Base-by-base conservation (phyloP, 2,888 invertebrate species). In the Mesorhabditis spiculigera region DNA sequence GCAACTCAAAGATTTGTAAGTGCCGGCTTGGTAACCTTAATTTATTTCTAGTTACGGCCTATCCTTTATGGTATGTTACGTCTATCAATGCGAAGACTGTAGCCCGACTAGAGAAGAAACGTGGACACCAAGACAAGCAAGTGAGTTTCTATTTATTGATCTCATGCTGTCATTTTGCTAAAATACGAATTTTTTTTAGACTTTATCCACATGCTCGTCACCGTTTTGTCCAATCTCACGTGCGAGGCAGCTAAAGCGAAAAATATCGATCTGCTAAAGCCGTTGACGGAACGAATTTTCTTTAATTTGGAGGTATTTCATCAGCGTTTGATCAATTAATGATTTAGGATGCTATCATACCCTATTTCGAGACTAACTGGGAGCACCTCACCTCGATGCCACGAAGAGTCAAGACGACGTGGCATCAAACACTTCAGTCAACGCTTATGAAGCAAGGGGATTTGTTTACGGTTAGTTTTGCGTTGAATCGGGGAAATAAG, bases 311-410 rank as follows among this genome's bases (percentile, higher is more conserved):
- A 50, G 58, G 58, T 50, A n/a, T 13, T 13, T 10, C 64, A 80
- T 78, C 68, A 65, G 68, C 43, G 45, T 80, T 8, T 75, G n/a
- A 50, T 50, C 58, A 50, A 10, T 50, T 50, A 10, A 1, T 28
- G n/a, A 13, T 50, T 50, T 50, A 82, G 64, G 66, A 77, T 5
- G 76, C 76, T 77, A 95, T 98, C 69, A 94, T 98, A 83, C 95
- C 96, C 0, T 98, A 92, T 84, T 93, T 98, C 81, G 96, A 97
- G 85, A 92, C 92, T 82, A 93, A 97, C 86, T 98, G 97, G 97
- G 96, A 96, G 87, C 92, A 93, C 69, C 91, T 98, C 90, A 97
- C 97, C 0, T 94, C 95, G 4, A 93, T 93, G 90, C 92, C 94
- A 0, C 89, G 95, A 63, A 87, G 88, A 79, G 75, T 74, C 63